Evolutionary conservation across 2,113 vertebrate species (phyloP).

Genomic region (Callorhinus ursinus): DNA sequence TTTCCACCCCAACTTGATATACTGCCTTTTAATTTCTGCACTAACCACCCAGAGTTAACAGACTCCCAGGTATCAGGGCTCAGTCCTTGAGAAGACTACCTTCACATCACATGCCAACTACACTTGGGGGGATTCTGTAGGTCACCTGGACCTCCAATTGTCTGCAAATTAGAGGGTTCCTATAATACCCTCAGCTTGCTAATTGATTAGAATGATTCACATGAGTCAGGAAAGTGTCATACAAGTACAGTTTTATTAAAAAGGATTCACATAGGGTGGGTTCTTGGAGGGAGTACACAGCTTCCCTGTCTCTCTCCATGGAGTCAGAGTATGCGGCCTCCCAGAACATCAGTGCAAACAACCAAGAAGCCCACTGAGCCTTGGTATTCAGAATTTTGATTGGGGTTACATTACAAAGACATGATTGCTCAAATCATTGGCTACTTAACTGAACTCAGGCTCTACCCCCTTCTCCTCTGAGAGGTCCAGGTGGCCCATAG

Average conservation of each 20-base stretch:
- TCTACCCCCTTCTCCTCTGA: neutral
- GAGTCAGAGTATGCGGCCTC: neutral
- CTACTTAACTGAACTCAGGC: neutral
- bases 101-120: neutral
- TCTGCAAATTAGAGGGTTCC: neutral
- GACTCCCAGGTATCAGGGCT: neutral
- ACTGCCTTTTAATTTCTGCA: neutral
- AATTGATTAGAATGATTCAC: neutral
- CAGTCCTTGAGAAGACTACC: neutral
- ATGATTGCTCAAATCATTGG: neutral
- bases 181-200: neutral
- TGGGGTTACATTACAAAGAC: neutral
- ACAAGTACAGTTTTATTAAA: no score
- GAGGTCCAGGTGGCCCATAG: neutral
- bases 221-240: no score
- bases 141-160: neutral
- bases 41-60: neutral
- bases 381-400: neutral
- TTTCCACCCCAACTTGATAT: neutral
- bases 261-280: no score
- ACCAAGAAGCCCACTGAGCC: neutral
- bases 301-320: no score
- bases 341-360: neutral
- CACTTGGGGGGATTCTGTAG: neutral
- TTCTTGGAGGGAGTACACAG: no score